These are phyloP conservation scores for Platalea minor DNA, from an alignment of 2,797 vertebrate species.

Conservation along the genomic window DNA sequence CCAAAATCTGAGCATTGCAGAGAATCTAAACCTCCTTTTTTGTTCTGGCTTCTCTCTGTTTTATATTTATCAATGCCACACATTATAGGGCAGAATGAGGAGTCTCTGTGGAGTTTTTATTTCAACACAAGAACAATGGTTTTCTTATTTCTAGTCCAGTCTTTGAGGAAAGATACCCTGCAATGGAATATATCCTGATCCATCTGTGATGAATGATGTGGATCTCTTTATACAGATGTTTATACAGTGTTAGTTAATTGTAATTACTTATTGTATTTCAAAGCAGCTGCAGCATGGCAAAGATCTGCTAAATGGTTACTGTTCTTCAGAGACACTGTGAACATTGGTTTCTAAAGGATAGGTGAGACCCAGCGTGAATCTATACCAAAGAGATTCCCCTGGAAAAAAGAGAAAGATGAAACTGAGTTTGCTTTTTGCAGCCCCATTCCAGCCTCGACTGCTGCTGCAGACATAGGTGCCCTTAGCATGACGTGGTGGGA, in stretches of 20 bases:
- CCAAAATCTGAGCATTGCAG: not conserved
- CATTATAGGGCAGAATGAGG: not conserved
- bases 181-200: not conserved
- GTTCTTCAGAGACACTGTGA: not conserved
- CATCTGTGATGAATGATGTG: not conserved
- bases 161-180: not conserved
- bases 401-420: not conserved
- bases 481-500: accelerated
- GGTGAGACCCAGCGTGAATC: not conserved
- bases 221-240: not conserved
- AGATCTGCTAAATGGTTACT: not conserved
- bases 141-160: not conserved
- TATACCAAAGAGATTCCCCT: not conserved
- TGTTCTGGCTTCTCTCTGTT: not conserved
- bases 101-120: not conserved
- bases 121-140: not conserved
- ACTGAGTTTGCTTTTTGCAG: not conserved
- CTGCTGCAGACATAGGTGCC: accelerated
- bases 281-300: not conserved
- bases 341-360: not conserved
- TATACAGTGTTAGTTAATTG: not conserved
- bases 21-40: not conserved
- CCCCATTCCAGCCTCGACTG: not conserved
- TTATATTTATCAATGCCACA: not conserved
- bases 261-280: not conserved